Evolutionary conservation across 2,888 invertebrate species (phyloP), one percentile per base, ranked within the genome.

Genomic region (Drosophila colorata): DNA sequence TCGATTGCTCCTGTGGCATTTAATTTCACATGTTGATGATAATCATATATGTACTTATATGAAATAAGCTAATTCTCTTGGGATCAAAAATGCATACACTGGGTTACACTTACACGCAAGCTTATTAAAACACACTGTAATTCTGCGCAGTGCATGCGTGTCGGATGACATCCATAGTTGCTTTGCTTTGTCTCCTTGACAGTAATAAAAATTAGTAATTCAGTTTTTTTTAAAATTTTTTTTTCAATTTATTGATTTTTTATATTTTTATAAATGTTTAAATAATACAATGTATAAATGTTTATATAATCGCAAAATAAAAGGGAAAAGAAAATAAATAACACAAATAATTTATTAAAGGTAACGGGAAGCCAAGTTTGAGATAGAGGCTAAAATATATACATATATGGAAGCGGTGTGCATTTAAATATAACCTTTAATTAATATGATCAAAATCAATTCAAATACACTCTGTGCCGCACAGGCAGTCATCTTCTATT

Each of bases 401-500:
- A 31, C 11, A 11, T 11, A 11, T 31, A 31, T 11, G 4, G 9
- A 11, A 13, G 33, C 33, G 28, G 1, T 28, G 8, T 8, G 9
- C 8, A 9, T 13, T 13, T 33, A 33, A 33, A 33, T 33, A 13
- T 13, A 33, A 7, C 8, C 25, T 28, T 28, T 7, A 33, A 33
- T 33, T 33, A 33, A 33, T 33, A 4, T 11, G 33, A 13, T 4
- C 33, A 33, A 13, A 52, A 52, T 52, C 40, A 31, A 52, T 52
- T 40, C 38, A 52, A 51, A 51, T 38, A 0, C 8, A 51, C 38
- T 28, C 28, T 23, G 16, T 7, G 49, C 37, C 37, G 37, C 38
- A 38, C 2, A 51, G 37, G 8, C 41, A 48, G 52, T 43, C 48
- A 68, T 23, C 37, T 69, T 69, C 52, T 31, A 33, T 53, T 58